Conservation (phyloP, 2,888 invertebrate genomes). For the Ormyrus nitidulus region DNA sequence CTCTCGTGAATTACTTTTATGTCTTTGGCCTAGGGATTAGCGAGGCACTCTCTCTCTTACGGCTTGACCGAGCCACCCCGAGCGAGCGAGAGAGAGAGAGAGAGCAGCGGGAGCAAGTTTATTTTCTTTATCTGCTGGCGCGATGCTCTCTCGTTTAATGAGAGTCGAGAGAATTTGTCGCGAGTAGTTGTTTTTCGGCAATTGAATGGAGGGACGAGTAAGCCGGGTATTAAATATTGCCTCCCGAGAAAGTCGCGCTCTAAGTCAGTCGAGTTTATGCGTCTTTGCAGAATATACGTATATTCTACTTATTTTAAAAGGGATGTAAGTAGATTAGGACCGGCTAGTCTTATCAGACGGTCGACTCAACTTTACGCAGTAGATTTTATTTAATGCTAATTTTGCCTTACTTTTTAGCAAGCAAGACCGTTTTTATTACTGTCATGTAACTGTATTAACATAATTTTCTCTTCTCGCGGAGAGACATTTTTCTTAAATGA, state of each 20-base stretch:
- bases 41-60: conserved; percentile 19
- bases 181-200: conserved; percentile 24
- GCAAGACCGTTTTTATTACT: no score
- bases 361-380: no score
- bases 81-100: not conserved
- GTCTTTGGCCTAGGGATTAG: conserved; percentile 43
- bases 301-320: conserved; percentile 28
- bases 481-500: no score
- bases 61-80: conserved; percentile 4
- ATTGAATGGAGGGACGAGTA: conserved; percentile 26
- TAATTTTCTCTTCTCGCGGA: not conserved
- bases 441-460: not conserved
- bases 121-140: conserved; percentile 41
- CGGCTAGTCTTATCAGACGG: not conserved
- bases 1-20: conserved; percentile 55
- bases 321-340: conserved; percentile 24
- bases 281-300: conserved; percentile 7
- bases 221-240: not conserved
- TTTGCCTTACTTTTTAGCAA: no score
- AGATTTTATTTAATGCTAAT: no score
- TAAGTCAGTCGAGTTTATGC: conserved; percentile 12
- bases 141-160: conserved; percentile 15
- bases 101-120: not conserved
- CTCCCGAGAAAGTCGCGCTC: no score
- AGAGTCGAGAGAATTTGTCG: conserved; percentile 25